Evolutionary conservation across 2,888 invertebrate species (phyloP).

Genomic region (Furcula furcula): DNA sequence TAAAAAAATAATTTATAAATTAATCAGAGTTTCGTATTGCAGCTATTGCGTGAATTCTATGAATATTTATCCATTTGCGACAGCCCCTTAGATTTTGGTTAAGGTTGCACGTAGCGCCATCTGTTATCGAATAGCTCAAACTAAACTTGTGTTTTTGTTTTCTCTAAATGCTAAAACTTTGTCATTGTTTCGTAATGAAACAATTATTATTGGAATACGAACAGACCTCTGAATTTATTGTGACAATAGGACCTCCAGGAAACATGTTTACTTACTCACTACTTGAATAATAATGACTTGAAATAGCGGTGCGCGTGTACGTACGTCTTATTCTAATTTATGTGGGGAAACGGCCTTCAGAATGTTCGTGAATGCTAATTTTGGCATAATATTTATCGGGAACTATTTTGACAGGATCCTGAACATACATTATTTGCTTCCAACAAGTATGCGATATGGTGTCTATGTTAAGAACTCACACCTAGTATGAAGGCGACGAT

Average conservation of each 20-base stretch:
- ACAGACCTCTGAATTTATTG: constrained; percentile 13
- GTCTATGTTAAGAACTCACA: too few species aligned
- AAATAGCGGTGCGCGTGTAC: constrained; percentile 12
- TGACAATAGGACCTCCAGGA: constrained; percentile 11
- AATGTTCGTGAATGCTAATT: neutral
- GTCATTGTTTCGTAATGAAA: constrained; percentile 10
- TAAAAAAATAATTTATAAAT: too few species aligned
- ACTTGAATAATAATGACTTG: constrained; percentile 12
- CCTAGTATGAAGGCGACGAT: too few species aligned
- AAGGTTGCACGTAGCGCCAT: constrained; percentile 31
- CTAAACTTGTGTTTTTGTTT: constrained; percentile 18
- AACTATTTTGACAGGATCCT: too few species aligned
- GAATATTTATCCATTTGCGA: too few species aligned
- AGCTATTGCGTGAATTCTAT: too few species aligned
- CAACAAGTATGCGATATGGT: too few species aligned
- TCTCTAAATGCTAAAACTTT: constrained; percentile 3
- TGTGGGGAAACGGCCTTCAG: neutral
- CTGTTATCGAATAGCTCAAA: constrained; percentile 20
- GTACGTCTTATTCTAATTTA: constrained; percentile 6
- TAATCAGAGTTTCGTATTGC: too few species aligned
- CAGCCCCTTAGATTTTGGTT: too few species aligned
- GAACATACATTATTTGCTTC: too few species aligned
- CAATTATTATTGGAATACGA: neutral
- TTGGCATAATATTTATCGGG: neutral
- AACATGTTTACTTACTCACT: constrained; percentile 9